Base-by-base conservation (phyloP, 2,888 invertebrate genomes). In the Rotaria sp. region DNA sequence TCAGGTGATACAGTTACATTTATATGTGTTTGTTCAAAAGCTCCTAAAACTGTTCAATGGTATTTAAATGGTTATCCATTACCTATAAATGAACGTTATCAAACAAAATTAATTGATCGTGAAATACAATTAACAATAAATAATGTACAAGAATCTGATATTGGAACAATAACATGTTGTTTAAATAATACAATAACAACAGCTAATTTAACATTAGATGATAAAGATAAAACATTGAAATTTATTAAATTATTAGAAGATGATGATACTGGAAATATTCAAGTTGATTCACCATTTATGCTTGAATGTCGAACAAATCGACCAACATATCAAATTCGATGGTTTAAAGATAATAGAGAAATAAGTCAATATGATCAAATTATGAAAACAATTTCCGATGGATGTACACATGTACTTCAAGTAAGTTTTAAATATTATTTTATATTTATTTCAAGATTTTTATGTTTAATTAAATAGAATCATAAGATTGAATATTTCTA, bases 341-440 rank as follows among this genome's bases (percentile, higher is more conserved):
- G 86, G 86, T 85, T 85, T 50, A 86, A 85, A 85, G 74, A 86
- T 75, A 48, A 59, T 18, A 24, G 50, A 18, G 57, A 85, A 38
- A 86, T 86, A 1, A 59, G 52, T 18, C 74, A 85, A 52, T 26
- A 85, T 55, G 75, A 85, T 45, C 26, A 85, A 80, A 13, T 45
- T 24, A 80, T 80, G 75, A 80, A 80, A 11, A 80, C 75, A 0
- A 80, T 80, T 30, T 80, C 75, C 2, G 75, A 80, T 80, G 75
- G 75, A 26, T 80, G 75, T 80, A 80, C 75, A 80, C 75, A 80
- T 80, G 75, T 80, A 26, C 45, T 80, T 24, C 75, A 80, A 80
- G 75, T 80, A 35, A 13, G 67, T 67, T 35, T 26, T 18, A 50
- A 13, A 15, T 15, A 50, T 10, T 10, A 13, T 13, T 4, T 3